Evolutionary conservation across 1,140 invertebrate species (phyloP).

Genomic region (Myzus persicae): DNA sequence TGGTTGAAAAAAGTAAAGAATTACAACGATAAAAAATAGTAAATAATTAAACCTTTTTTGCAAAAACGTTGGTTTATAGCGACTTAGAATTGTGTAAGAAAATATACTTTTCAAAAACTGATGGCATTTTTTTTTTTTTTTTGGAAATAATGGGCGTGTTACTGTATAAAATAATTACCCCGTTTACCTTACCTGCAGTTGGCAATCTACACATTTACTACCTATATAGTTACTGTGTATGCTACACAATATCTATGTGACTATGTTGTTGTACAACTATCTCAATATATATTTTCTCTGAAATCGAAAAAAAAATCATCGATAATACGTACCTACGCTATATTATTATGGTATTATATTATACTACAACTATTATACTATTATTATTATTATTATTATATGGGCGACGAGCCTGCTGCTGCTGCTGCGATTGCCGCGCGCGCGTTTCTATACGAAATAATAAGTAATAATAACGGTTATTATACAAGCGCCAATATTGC

Average conservation of each 20-base stretch:
- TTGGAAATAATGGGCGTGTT: neutral
- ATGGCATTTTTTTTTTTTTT: neutral
- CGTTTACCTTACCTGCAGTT: neutral
- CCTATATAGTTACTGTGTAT: neutral
- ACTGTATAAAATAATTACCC: neutral
- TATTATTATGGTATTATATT: neutral
- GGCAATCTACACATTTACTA: too few relatives aligned
- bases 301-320: neutral
- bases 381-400: conserved; percentile 1
- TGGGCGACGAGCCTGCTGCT: neutral
- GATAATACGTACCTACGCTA: neutral
- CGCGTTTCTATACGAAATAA: conserved; percentile 1
- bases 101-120: too few relatives aligned
- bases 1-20: too few relatives aligned
- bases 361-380: neutral
- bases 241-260: too few relatives aligned
- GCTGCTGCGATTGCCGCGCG: neutral
- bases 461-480: neutral
- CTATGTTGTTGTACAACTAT: neutral
- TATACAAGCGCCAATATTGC: conserved; percentile 32
- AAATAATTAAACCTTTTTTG: too few relatives aligned
- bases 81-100: too few relatives aligned
- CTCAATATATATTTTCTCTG: neutral
- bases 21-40: too few relatives aligned
- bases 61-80: too few relatives aligned